A percentile compares a stretch with the other conserved stretches of the same genome.
Conservation (phyloP, 2,888 invertebrate species). For the Anaspis maculata region DNA sequence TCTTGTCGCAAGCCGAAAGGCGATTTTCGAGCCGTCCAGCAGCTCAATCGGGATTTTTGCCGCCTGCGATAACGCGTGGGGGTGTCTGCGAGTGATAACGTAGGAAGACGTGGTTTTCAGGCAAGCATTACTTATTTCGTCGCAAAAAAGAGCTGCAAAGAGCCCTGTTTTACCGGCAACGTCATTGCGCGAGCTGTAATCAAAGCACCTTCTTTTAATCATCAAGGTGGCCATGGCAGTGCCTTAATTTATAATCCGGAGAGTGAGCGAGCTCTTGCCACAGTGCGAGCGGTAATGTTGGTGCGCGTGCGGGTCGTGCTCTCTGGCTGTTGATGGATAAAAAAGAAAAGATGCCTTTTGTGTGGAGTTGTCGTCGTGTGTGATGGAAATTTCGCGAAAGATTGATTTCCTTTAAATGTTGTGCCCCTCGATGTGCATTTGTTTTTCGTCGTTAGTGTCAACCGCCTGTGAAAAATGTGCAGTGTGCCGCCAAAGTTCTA, state of each 20-base stretch:
- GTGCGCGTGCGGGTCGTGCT: conserved; percentile 5
- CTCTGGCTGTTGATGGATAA: no score
- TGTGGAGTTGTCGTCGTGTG: no score
- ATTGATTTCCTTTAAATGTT: conserved; percentile 38
- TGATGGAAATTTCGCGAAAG: conserved; percentile 30
- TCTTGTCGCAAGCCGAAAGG: no score
- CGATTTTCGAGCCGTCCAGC: no score
- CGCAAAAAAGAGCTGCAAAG: no score
- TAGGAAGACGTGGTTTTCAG: no score
- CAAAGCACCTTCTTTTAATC: conserved; percentile 39
- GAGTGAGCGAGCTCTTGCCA: conserved; percentile 11
- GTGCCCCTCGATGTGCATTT: conserved; percentile 34
- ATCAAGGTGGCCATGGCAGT: conserved; percentile 41
- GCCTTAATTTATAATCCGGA: conserved; percentile 42
- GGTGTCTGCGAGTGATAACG: no score
- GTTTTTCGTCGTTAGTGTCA: conserved; percentile 16
- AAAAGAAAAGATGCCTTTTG: conserved; percentile 5
- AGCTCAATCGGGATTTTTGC: no score
- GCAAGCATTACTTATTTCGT: no score
- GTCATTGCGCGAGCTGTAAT: no score
- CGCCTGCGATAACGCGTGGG: no score
- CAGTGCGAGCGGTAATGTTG: conserved; percentile 14
- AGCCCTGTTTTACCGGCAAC: no score
- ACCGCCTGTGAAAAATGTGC: conserved; percentile 85
- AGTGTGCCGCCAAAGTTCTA: conserved; percentile 82